Evolutionary conservation across 2,888 invertebrate genomes (phyloP), one percentile per base, ranked within the genome.

Genomic region (Drosophila gaucha): DNA sequence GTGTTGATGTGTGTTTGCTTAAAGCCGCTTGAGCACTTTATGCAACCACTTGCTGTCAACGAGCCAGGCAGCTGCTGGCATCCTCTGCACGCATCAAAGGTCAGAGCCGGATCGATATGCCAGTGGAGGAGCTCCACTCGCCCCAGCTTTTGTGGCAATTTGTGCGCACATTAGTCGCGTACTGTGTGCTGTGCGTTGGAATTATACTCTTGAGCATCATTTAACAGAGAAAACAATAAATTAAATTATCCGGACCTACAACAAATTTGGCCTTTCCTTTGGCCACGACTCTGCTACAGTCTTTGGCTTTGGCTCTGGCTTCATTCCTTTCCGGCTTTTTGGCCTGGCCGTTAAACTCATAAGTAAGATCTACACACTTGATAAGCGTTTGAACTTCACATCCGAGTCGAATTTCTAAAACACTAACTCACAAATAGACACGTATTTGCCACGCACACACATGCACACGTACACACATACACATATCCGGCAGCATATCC

Each of bases 161-260:
- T 86, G 86, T 86, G 78, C 67, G 60, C 80, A 83, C 88, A 89
- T 88, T 87, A 87, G 80, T 70, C 72, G 87, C 86, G 71, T 78
- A 63, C 74, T 65, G 59, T 65, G 59, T 60, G 66, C 69, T 46
- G 69, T 28, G 43, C 43, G 36, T n/a, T 78, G 46, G 79, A 87
- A 87, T 87, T 89, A 89, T 79, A 76, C 89, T 88, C 89, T 83
- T 68, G 87, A 79, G 87, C 88, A 78, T 88, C 86, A 79, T 89
- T 87, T 79, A 77, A 78, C 84, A 82, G 74, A 71, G 86, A 80
- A 76, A 74, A 74, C 88, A 86, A 86, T 88, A 86, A 86, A 86
- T 86, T 88, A 86, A 88, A 88, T 88, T 88, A 86, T 78, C 79
- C 78, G 74, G 77, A 49, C 72, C 74, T 67, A 67, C 69, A 84